Evolutionary conservation across 2,888 invertebrate species (phyloP).

Genomic region (Eupithecia subumbrata): DNA sequence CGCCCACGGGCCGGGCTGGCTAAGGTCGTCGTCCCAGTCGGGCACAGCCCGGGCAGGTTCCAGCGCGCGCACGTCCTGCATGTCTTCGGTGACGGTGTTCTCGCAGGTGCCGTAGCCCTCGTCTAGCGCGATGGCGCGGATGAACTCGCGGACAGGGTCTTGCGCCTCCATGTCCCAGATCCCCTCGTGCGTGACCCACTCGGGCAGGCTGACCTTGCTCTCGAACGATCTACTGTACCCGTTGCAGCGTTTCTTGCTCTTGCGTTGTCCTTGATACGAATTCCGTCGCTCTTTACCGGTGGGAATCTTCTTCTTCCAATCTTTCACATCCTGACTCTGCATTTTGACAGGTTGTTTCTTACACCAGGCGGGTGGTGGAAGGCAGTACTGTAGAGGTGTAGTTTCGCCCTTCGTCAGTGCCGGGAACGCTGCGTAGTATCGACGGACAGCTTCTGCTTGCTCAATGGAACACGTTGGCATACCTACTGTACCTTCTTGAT

Average conservation of each 20-base stretch:
- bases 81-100: conserved; percentile 75
- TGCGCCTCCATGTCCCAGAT: conserved; percentile 81
- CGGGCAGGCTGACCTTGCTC: conserved; percentile 74
- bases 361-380: conserved; percentile 79
- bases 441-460: conserved; percentile 87
- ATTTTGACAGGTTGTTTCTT: conserved; percentile 68
- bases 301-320: conserved; percentile 72
- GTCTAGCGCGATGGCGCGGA: conserved; percentile 75
- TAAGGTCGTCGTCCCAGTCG: conserved; percentile 70
- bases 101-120: conserved; percentile 82
- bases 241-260: conserved; percentile 51
- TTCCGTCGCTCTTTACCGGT: conserved; percentile 64
- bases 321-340: conserved; percentile 71
- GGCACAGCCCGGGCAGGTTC: conserved; percentile 61
- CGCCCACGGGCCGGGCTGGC: conserved; percentile 67
- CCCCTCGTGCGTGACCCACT: conserved; percentile 82
- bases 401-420: conserved; percentile 84
- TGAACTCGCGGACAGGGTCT: conserved; percentile 79
- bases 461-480: conserved; percentile 81
- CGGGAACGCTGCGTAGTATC: conserved; percentile 91
- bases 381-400: conserved; percentile 74
- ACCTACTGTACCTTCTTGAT: conserved; percentile 75
- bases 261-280: conserved; percentile 32
- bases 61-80: conserved; percentile 57
- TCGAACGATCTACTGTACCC: conserved; percentile 76